These are phyloP conservation scores for Alosa sapidissima DNA, from an alignment of 2,797 vertebrate genomes.

Conservation along the genomic window DNA sequence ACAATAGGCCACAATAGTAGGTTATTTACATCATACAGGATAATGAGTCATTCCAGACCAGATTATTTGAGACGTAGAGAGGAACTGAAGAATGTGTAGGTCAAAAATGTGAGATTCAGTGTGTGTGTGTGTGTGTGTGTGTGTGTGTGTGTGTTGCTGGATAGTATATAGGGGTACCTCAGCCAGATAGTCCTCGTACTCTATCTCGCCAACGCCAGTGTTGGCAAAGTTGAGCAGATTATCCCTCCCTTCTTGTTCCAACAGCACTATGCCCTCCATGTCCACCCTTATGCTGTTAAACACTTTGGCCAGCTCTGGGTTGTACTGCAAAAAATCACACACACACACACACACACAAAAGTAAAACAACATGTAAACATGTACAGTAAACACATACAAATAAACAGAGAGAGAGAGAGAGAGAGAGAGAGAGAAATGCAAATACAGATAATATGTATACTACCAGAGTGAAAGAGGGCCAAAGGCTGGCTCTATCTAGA, in stretches of 20 bases:
- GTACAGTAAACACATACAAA: neutral
- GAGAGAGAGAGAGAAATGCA: neutral
- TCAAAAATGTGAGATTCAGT: too few relatives aligned
- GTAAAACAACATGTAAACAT: neutral
- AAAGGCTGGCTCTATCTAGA: neutral
- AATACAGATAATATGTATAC: too few relatives aligned
- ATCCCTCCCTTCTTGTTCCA: constrained; percentile 81
- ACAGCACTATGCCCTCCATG: constrained; percentile 77
- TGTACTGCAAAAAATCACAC: constrained; percentile 73
- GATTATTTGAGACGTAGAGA: neutral
- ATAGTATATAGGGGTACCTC: constrained; percentile 75
- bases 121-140: neutral
- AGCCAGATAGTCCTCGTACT: constrained; percentile 77
- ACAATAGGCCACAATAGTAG: neutral
- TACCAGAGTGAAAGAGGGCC: neutral
- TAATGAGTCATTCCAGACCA: neutral
- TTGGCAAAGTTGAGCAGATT: constrained; percentile 83
- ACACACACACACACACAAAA: neutral
- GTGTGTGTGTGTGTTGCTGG: neutral
- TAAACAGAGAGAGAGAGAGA: neutral
- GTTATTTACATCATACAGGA: neutral
- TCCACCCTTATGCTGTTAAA: constrained; percentile 81
- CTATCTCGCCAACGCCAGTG: constrained; percentile 80
- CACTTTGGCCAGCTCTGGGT: constrained; percentile 75
- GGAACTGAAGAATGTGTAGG: neutral